These are phyloP conservation scores for Proterorhinus semilunaris DNA, from an alignment of 2,113 vertebrate genomes.

Conservation along the genomic window DNA sequence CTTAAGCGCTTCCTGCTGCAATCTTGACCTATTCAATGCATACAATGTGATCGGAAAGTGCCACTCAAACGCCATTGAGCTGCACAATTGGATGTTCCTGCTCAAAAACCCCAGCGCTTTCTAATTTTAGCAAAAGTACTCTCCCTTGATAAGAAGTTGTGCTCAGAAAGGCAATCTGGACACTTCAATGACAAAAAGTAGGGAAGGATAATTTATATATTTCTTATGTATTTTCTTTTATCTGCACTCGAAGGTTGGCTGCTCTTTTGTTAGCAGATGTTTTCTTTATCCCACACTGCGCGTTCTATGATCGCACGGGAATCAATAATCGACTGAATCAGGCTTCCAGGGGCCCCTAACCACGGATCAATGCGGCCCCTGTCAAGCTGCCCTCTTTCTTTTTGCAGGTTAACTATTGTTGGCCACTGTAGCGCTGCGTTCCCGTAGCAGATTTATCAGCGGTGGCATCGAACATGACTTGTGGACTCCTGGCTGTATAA, in stretches of 20 bases:
- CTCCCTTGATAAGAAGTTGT: no score
- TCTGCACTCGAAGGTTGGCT: constrained; percentile 18
- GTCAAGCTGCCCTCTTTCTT: constrained; percentile 36
- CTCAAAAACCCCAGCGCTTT: neutral
- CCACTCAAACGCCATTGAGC: neutral
- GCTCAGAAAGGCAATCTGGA: no score
- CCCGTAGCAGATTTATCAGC: constrained; percentile 4
- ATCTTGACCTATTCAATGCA: neutral
- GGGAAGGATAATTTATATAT: neutral
- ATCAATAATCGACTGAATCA: constrained; percentile 65
- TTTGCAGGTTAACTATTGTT: constrained; percentile 39
- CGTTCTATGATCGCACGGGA: constrained; percentile 45
- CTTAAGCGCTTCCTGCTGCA: neutral
- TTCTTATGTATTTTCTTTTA: constrained; percentile 44
- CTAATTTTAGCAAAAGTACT: neutral
- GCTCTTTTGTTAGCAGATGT: constrained; percentile 48
- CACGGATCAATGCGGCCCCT: constrained; percentile 51
- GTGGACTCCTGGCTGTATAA: constrained; percentile 27
- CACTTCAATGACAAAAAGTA: no score
- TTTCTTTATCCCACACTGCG: constrained; percentile 48
- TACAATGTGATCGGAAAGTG: neutral
- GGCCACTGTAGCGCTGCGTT: constrained; percentile 21
- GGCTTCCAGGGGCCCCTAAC: constrained; percentile 44
- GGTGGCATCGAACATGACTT: constrained; percentile 8
- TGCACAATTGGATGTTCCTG: neutral